Percentiles rank a stretch among this genome's conserved stretches.
Conservation (phyloP, 2,888 invertebrate genomes). For the Melanchra persicariae region DNA sequence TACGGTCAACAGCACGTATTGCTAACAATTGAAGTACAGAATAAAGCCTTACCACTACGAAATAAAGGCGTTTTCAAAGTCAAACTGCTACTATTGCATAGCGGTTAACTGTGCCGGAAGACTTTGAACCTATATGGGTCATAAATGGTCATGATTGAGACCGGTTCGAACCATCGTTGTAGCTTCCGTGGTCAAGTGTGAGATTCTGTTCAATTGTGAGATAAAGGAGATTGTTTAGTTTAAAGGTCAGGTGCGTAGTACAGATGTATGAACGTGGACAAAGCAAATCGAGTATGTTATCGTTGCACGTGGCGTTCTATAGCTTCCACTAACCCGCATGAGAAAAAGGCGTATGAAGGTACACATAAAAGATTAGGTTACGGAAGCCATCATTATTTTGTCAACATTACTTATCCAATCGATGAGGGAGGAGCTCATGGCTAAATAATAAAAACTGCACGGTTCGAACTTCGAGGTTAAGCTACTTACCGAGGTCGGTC, state of each 20-base stretch:
- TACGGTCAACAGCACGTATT: not conserved
- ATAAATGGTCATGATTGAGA: conserved; percentile 44
- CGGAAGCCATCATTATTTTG: conserved; percentile 31
- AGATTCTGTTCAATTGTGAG: conserved; percentile 31
- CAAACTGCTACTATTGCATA: not conserved
- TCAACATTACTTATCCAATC: conserved; percentile 28
- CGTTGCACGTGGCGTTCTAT: not conserved
- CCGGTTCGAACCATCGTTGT: conserved; percentile 32
- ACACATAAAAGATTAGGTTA: not conserved
- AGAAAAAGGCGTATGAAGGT: not conserved
- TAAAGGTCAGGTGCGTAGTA: conserved; percentile 21
- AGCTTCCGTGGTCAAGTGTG: conserved; percentile 48
- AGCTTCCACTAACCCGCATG: not conserved
- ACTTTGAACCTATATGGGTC: conserved; percentile 54
- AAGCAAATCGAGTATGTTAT: not conserved
- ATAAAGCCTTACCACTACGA: not conserved
- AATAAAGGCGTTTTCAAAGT: not conserved
- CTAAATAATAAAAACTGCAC: too few relatives aligned
- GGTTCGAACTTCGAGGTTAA: too few relatives aligned
- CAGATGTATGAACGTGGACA: not conserved
- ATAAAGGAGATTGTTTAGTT: conserved; percentile 22
- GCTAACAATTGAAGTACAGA: conserved; percentile 16
- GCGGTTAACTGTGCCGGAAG: conserved; percentile 31
- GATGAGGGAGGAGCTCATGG: too few relatives aligned
- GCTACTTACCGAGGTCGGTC: too few relatives aligned